These are phyloP conservation scores for Balearica regulorum DNA, from an alignment of 2,797 vertebrate species.

Conservation along the genomic window DNA sequence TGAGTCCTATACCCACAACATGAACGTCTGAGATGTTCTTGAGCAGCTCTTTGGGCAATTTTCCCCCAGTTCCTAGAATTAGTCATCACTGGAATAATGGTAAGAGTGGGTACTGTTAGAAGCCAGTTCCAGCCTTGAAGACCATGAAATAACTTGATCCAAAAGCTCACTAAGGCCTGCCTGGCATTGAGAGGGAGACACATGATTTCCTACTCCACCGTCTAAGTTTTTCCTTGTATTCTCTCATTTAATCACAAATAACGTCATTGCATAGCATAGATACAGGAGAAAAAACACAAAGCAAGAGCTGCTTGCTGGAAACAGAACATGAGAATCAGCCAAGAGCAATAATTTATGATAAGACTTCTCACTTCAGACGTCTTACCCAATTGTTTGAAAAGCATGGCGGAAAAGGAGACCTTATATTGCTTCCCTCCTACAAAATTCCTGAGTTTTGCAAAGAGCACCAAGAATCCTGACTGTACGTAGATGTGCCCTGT, in stretches of 20 bases:
- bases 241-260: neutral
- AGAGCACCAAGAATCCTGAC: neutral
- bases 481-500: neutral
- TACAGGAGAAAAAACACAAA: neutral
- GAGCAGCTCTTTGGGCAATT: neutral
- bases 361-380: neutral
- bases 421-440: neutral
- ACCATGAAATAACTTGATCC: neutral
- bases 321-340: neutral
- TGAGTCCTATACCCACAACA: neutral
- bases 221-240: conserved; percentile 1
- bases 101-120: neutral
- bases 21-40: neutral
- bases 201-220: neutral
- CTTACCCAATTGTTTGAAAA: neutral
- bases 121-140: neutral
- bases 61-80: neutral
- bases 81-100: neutral
- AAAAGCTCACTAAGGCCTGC: neutral
- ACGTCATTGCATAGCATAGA: neutral
- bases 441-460: neutral
- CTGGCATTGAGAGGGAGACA: neutral
- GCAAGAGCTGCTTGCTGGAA: neutral
- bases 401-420: neutral
- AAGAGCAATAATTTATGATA: neutral